Evolutionary conservation across 2,888 invertebrate genomes (phyloP).

Genomic region (Nezara viridula): DNA sequence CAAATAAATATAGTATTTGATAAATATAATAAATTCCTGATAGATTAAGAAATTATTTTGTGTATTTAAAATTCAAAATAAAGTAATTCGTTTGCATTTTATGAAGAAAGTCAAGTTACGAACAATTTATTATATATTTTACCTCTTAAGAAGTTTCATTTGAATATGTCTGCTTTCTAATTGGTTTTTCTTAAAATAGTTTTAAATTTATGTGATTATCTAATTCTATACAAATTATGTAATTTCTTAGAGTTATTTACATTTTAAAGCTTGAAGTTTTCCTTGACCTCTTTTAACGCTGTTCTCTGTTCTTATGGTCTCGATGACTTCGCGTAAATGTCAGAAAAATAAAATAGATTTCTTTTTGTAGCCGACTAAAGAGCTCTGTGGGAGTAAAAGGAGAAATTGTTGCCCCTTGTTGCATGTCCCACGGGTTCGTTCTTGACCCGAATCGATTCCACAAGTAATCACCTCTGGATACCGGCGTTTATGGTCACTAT

Average conservation of each 20-base stretch:
- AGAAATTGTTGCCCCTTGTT: conserved; percentile 1
- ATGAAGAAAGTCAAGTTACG: no score
- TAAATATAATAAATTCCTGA: no score
- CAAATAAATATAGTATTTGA: no score
- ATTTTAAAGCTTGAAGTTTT: background rate
- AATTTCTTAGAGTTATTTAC: background rate
- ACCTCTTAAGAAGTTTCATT: no score
- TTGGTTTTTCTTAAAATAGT: no score
- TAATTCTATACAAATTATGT: no score
- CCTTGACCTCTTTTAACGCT: background rate
- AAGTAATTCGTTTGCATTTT: no score
- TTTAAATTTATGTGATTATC: no score
- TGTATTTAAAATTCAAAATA: no score
- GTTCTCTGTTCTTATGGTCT: background rate
- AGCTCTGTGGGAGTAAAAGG: background rate
- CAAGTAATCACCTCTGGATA: background rate
- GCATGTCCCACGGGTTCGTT: conserved; percentile 35
- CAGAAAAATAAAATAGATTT: conserved; percentile 23
- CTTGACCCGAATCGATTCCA: conserved; percentile 14
- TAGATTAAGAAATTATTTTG: no score
- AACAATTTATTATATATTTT: no score
- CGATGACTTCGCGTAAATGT: conserved; percentile 4
- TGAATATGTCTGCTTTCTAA: no score
- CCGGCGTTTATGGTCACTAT: background rate
- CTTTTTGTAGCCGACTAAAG: background rate